Evolutionary conservation across 2,888 invertebrate species (phyloP).

Genomic region (Drosophila demipolita): DNA sequence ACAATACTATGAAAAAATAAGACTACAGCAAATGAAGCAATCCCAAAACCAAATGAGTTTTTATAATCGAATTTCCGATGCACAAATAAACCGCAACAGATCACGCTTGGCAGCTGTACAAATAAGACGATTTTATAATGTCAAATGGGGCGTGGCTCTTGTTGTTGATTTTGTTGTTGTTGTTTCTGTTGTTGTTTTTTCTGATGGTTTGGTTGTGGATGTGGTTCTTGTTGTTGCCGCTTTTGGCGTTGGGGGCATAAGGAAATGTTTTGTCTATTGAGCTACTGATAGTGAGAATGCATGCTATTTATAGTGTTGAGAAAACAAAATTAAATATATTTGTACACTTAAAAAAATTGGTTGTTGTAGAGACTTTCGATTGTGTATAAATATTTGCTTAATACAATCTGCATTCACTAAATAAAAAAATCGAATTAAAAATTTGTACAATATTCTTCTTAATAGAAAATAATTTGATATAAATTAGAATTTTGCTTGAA

Average conservation of each 20-base stretch:
- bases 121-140: constrained; percentile 25
- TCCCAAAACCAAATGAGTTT: constrained; percentile 9
- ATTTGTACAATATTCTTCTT: neutral
- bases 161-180: neutral
- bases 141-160: neutral
- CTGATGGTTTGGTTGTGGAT: neutral
- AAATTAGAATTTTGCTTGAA: neutral
- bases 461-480: neutral
- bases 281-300: constrained; percentile 37
- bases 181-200: neutral
- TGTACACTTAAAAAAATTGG: constrained; percentile 1
- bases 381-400: neutral
- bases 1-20: constrained; percentile 4
- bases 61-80: constrained; percentile 11
- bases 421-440: neutral
- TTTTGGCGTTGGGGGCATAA: neutral
- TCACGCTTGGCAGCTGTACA: constrained; percentile 16
- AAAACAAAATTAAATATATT: neutral
- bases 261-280: constrained; percentile 23
- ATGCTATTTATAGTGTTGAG: constrained; percentile 36
- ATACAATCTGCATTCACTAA: neutral
- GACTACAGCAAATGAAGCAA: neutral
- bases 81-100: constrained; percentile 37
- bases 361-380: neutral
- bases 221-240: neutral